Percentiles rank a stretch among this genome's conserved stretches.
These are phyloP conservation scores for Acropternis orthonyx DNA, from an alignment of 2,797 vertebrate species.

Conservation along the genomic window DNA sequence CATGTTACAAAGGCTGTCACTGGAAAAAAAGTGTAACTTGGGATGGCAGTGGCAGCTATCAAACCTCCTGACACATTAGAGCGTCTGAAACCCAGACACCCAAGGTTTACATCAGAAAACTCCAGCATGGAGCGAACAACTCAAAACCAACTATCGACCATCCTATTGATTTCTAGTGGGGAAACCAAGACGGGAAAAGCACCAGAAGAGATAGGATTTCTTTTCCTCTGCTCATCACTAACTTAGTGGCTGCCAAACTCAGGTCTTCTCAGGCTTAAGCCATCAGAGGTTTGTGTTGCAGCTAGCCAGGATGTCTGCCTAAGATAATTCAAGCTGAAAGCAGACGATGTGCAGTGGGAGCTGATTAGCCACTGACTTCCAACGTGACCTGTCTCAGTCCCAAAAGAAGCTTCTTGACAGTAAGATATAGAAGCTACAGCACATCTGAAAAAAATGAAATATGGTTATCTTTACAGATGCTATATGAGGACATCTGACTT, in stretches of 20 bases:
- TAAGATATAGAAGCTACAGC: conserved; percentile 20
- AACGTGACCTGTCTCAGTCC: conserved; percentile 65
- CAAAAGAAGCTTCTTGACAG: conserved; percentile 66
- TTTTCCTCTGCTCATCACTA: conserved; percentile 66
- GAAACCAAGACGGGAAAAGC: conserved; percentile 78
- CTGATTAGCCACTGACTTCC: conserved; percentile 73
- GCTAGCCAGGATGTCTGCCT: conserved; percentile 81
- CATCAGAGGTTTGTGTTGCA: conserved; percentile 75
- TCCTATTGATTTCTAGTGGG: conserved; percentile 79
- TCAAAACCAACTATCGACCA: conserved; percentile 84
- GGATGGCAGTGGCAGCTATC: conserved; percentile 71
- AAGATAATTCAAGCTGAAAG: conserved; percentile 80
- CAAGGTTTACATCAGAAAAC: conserved; percentile 78
- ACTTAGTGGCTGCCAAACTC: conserved; percentile 70
- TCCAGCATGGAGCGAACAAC: conserved; percentile 77
- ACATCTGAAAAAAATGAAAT: conserved; percentile 14
- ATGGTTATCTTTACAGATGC: conserved; percentile 38
- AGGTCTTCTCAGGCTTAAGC: conserved; percentile 70
- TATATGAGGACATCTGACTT: conserved; percentile 34
- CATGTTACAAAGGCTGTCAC: conserved; percentile 73
- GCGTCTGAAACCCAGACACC: conserved; percentile 74
- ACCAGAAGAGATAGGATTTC: conserved; percentile 82
- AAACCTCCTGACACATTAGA: conserved; percentile 75
- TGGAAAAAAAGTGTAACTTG: conserved; percentile 75
- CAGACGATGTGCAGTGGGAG: conserved; percentile 68